Percentiles rank a stretch among this genome's conserved stretches.
phyloP scores from a whole-genome alignment of 1,140 invertebrate genomes.

The Drosophila paulistorum region DNA sequence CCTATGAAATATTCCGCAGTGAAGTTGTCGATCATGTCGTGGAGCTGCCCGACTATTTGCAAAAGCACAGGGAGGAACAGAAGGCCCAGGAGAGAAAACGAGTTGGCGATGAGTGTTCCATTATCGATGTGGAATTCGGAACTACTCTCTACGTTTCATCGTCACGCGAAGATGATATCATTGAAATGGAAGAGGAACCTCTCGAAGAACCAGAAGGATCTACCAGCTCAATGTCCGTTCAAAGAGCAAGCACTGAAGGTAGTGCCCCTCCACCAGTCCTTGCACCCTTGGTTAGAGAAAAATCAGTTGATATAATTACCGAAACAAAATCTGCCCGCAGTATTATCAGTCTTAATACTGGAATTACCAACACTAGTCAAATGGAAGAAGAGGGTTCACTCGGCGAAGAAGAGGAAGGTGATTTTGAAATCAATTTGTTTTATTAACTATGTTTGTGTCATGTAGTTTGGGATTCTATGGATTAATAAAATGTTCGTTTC shows the following conservation, averaged over 20 bases:
- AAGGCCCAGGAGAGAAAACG: neutral
- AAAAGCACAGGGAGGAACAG: slow-evolving; percentile 29
- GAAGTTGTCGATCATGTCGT: slow-evolving; percentile 46
- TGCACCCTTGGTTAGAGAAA: slow-evolving; percentile 27
- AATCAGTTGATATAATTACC: neutral
- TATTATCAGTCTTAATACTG: neutral
- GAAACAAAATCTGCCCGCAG: slow-evolving; percentile 22
- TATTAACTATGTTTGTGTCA: slow-evolving; percentile 41
- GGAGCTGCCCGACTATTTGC: slow-evolving; percentile 56
- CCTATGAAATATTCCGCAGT: slow-evolving; percentile 41
- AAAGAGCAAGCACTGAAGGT: slow-evolving; percentile 58
- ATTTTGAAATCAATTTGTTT: slow-evolving; percentile 71
- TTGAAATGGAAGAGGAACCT: slow-evolving; percentile 65
- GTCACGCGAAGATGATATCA: slow-evolving; percentile 61
- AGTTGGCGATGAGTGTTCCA: slow-evolving; percentile 17
- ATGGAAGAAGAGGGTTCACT: slow-evolving; percentile 14
- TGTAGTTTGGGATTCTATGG: too few relatives aligned
- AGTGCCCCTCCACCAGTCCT: slow-evolving; percentile 35
- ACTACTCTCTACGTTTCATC: slow-evolving; percentile 72
- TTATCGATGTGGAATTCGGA: slow-evolving; percentile 73
- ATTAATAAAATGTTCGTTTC: neutral
- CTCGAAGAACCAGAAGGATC: slow-evolving; percentile 60
- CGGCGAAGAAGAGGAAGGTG: slow-evolving; percentile 55
- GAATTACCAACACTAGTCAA: neutral
- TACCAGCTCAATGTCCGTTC: slow-evolving; percentile 20